Evolutionary conservation across 2,797 vertebrate species (phyloP).

Genomic region (Etheostoma nigrum): DNA sequence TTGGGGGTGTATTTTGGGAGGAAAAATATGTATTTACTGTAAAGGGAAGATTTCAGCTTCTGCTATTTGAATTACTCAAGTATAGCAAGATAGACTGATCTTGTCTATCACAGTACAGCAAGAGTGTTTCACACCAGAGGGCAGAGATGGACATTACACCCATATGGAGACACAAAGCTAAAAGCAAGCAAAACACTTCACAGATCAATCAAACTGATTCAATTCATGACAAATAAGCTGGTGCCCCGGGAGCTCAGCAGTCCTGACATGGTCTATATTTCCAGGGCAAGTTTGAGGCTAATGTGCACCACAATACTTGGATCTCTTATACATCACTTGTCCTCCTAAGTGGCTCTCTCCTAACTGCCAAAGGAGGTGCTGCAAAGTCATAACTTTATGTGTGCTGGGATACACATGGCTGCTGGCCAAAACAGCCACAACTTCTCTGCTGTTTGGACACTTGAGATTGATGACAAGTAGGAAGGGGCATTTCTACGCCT

Average conservation of each 20-base stretch:
- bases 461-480: slow-evolving; percentile 54
- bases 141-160: slow-evolving; percentile 8
- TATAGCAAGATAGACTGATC: slow-evolving; percentile 17
- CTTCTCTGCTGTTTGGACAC: slow-evolving; percentile 42
- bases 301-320: slow-evolving; percentile 29
- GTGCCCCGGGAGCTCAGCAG: slow-evolving; percentile 18
- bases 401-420: slow-evolving; percentile 32
- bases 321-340: slow-evolving; percentile 40
- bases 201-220: slow-evolving; percentile 38
- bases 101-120: slow-evolving; percentile 9
- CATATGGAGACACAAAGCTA: slow-evolving; percentile 6
- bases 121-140: slow-evolving; percentile 14
- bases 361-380: slow-evolving; percentile 35
- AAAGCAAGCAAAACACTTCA: slow-evolving; percentile 34
- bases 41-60: not conserved
- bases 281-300: slow-evolving; percentile 33
- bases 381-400: slow-evolving; percentile 36
- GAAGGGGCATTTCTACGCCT: not conserved
- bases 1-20: slow-evolving; percentile 1
- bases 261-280: slow-evolving; percentile 22
- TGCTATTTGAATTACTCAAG: slow-evolving; percentile 18
- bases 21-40: slow-evolving; percentile 13
- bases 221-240: slow-evolving; percentile 12
- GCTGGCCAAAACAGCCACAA: slow-evolving; percentile 35
- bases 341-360: slow-evolving; percentile 42